Evolutionary conservation across 2,888 invertebrate species (phyloP).

Genomic region (Hermaeophaga mercurialis): DNA sequence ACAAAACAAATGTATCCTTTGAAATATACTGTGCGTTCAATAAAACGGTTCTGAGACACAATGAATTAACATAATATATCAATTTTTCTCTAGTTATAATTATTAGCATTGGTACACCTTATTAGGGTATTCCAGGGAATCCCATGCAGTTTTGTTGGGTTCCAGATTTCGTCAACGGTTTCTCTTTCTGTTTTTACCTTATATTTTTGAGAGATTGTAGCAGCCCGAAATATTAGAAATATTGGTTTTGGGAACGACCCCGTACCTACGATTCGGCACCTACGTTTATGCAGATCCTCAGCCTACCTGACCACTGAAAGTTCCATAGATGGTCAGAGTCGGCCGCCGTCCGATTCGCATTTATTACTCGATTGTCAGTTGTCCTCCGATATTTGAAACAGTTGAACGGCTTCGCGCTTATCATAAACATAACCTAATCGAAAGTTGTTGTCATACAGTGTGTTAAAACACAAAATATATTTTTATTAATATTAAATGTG

Average conservation of each 20-base stretch:
- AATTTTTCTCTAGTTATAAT: too few species aligned
- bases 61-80: too few species aligned
- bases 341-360: slow-evolving; percentile 41
- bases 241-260: slow-evolving; percentile 3
- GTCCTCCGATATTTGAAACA: slow-evolving; percentile 42
- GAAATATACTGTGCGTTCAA: too few species aligned
- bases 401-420: slow-evolving; percentile 43
- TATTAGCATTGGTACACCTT: too few species aligned
- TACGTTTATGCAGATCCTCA: slow-evolving; percentile 36
- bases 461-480: slow-evolving; percentile 4
- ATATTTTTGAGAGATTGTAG: too few species aligned
- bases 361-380: slow-evolving; percentile 48
- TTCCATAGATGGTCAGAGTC: slow-evolving; percentile 47
- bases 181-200: too few species aligned
- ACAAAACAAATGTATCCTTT: too few species aligned
- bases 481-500: slow-evolving; percentile 1
- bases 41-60: too few species aligned
- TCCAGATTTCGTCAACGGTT: too few species aligned
- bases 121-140: too few species aligned
- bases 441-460: slow-evolving; percentile 1
- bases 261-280: slow-evolving; percentile 29
- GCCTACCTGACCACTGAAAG: slow-evolving; percentile 44
- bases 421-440: slow-evolving; percentile 14
- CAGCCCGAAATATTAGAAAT: too few species aligned
- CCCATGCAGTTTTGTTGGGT: too few species aligned